Evolutionary conservation across 2,113 vertebrate genomes (phyloP).

Genomic region (Leptocoma aspasia): DNA sequence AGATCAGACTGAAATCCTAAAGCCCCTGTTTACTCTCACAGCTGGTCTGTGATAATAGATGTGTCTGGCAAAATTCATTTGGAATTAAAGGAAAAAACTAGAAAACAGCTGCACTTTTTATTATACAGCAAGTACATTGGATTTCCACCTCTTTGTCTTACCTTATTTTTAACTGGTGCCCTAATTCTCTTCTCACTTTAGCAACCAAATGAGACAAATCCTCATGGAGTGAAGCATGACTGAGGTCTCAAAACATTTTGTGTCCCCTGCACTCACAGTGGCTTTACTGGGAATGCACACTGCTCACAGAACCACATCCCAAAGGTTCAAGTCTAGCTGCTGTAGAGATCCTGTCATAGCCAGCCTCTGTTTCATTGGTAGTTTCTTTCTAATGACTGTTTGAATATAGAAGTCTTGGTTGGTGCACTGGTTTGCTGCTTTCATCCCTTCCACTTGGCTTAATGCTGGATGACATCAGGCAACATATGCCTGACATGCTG

Average conservation of each 20-base stretch:
- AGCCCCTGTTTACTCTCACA: not conserved
- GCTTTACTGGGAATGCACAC: not conserved
- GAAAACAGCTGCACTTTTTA: not conserved
- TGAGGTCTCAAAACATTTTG: not conserved
- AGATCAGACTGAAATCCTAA: not conserved
- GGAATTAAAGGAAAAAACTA: not conserved
- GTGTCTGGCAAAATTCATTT: not conserved
- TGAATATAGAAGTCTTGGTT: not conserved
- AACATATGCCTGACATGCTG: not conserved
- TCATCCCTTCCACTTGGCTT: not conserved
- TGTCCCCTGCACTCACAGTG: not conserved
- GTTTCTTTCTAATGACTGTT: not conserved
- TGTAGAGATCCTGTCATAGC: not conserved
- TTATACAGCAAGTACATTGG: not conserved
- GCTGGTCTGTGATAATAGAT: not conserved
- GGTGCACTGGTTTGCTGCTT: not conserved
- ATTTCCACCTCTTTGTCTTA: not conserved
- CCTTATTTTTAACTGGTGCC: not conserved
- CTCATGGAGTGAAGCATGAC: not conserved
- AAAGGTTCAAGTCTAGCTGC: not conserved
- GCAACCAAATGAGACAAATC: not conserved
- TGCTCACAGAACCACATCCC: not conserved
- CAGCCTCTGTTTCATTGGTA: not conserved
- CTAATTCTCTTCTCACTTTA: not conserved
- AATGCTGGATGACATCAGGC: conserved; percentile 26